Evolutionary conservation across 2,113 vertebrate species (phyloP), one percentile per base, ranked within the genome.

Genomic region (Meles meles): DNA sequence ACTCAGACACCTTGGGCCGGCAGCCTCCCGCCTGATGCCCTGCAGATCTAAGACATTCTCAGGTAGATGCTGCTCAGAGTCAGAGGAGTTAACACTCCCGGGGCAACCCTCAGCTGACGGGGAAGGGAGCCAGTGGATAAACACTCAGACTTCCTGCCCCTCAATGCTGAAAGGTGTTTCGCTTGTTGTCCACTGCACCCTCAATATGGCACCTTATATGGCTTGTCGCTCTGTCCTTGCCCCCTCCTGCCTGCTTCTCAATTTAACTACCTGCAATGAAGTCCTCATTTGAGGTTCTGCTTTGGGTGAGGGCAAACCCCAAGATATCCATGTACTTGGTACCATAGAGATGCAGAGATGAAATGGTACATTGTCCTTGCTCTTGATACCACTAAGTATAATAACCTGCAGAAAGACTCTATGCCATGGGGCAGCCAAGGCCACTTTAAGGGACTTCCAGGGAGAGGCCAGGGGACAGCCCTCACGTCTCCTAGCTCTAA

Each of bases 221-320:
- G 13, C 27, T 27, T 17, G n/a, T 17, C 44, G 37, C 15, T 57
- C 55, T 65, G 42, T 49, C 29, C 57, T 31, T 11, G 1, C 2
- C 37, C n/a, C 29, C 8, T 17, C 1, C 13, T 0, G 6, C 47
- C 47, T 63, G 55, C 55, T 71, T 69, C 47, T 55, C 34, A 6
- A 2, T 52, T 23, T 31, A 59, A 61, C 57, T 1, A 18, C 42
- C 39, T 49, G 17, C 21, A 29, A 42, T 4, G 52, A 42, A 76
- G 34, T 17, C 77, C 61, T 61, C 52, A 63, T 17, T 61, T 55
- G 57, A 88, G 25, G 47, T 49, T 55, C 77, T 72, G 21, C 87
- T n/a, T 39, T 14, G 3, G 3, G 6, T 1, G 6, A 14, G 18
- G 14, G 12, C 0, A 25, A 52, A 25, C 39, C 1, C 12, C 49